Evolutionary conservation across 1,140 invertebrate species (phyloP).

Genomic region (Hycleus cichorii): DNA sequence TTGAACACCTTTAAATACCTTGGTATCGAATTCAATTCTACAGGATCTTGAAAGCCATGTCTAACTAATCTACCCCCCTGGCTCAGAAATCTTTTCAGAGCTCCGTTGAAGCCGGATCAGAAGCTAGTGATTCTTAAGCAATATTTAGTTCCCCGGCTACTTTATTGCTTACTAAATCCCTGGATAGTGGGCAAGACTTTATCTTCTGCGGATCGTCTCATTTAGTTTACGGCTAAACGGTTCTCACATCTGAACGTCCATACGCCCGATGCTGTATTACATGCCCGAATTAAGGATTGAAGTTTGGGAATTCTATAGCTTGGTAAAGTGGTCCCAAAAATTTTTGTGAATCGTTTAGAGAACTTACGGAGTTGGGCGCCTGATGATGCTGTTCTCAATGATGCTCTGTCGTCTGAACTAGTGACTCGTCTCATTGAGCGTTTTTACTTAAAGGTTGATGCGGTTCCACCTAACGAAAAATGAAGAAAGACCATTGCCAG

Average conservation of each 20-base stretch:
- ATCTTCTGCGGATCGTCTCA: neutral
- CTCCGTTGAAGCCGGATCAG: conserved; percentile 9
- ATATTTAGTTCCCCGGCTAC: neutral
- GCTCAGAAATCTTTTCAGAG: neutral
- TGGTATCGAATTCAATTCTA: neutral
- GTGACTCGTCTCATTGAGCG: too few species aligned
- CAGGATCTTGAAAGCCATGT: neutral
- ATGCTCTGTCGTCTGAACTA: too few species aligned
- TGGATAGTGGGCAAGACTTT: neutral
- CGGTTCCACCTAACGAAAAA: too few species aligned
- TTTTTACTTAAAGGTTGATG: too few species aligned
- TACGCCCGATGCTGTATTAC: conserved; percentile 31
- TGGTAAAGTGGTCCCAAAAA: neutral
- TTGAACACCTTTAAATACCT: conserved; percentile 1
- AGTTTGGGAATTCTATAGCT: conserved; percentile 20
- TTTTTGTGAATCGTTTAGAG: neutral
- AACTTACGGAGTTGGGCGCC: too few species aligned
- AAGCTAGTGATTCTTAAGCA: neutral
- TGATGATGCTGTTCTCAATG: too few species aligned
- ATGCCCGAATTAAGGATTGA: conserved; percentile 23
- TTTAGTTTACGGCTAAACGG: conserved; percentile 22
- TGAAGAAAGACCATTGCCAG: too few species aligned
- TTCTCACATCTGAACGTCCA: conserved; percentile 38
- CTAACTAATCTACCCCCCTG: neutral
- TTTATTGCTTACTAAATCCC: neutral